These are phyloP conservation scores for Clarias magur DNA, from an alignment of 2,113 vertebrate genomes.

Conservation along the genomic window DNA sequence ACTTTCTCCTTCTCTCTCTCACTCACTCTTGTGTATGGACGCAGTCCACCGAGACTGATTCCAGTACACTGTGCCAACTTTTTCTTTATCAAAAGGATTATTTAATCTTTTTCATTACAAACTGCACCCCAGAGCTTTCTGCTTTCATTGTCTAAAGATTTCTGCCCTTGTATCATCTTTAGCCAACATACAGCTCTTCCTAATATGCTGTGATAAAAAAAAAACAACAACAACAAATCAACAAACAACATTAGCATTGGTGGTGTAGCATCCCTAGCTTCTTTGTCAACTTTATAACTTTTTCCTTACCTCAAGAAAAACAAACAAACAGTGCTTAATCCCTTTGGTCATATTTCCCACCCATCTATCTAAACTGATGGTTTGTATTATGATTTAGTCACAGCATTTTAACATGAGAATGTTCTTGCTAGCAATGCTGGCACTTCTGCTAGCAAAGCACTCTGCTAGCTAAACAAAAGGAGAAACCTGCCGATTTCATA, in stretches of 20 bases:
- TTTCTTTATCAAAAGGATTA: not conserved
- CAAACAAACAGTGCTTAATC: not conserved
- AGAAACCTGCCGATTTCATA: too few relatives aligned
- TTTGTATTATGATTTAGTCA: not conserved
- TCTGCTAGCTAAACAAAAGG: too few relatives aligned
- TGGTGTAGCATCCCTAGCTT: not conserved
- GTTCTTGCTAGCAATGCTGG: too few relatives aligned
- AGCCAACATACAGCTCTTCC: not conserved
- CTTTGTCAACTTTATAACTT: not conserved
- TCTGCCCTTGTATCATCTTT: constrained; percentile 18
- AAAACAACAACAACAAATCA: not conserved
- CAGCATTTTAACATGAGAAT: not conserved
- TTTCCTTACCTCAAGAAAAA: not conserved
- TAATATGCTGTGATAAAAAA: not conserved
- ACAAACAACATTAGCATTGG: not conserved
- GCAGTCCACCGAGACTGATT: not conserved
- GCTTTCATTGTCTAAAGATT: not conserved
- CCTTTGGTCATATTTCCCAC: not conserved
- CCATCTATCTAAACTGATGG: not conserved
- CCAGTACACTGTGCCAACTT: not conserved
- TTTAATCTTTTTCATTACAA: not conserved
- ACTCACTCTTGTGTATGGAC: not conserved
- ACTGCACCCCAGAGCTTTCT: not conserved
- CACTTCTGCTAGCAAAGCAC: too few relatives aligned
- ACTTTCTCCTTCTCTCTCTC: not conserved